phyloP scores from a whole-genome alignment of 2,797 vertebrate species.

The Sebastolobus alascanus region DNA sequence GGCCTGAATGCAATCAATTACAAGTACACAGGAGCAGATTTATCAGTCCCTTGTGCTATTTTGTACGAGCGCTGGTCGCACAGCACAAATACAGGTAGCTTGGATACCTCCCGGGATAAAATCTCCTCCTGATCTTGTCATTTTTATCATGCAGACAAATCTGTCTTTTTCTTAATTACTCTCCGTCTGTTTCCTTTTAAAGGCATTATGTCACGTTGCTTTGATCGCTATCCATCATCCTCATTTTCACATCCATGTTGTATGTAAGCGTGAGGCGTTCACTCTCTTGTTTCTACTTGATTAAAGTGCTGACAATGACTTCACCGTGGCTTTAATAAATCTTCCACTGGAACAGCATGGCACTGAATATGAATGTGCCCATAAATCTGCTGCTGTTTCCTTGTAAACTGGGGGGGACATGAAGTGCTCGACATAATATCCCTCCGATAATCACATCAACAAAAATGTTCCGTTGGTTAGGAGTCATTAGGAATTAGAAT shows the following conservation, averaged over 20 bases:
- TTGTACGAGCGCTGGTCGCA: background rate
- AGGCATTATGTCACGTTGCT: background rate
- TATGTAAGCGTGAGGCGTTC: background rate
- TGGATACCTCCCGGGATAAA: background rate
- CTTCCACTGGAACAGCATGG: conserved; percentile 8
- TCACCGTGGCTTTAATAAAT: conserved; percentile 34
- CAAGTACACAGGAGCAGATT: background rate
- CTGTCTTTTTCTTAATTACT: background rate
- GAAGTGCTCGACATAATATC: conserved; percentile 11
- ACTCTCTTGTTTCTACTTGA: conserved; percentile 36
- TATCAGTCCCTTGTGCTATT: background rate
- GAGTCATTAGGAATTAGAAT: conserved; percentile 22
- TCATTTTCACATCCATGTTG: background rate
- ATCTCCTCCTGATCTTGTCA: background rate
- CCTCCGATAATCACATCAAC: conserved; percentile 1
- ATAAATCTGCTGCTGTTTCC: conserved; percentile 40
- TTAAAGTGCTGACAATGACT: conserved; percentile 46
- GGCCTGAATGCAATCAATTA: conserved; percentile 1
- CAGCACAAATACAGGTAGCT: background rate
- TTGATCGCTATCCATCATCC: background rate
- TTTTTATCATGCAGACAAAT: background rate
- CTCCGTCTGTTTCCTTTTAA: background rate
- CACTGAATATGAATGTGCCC: conserved; percentile 41
- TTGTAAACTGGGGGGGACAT: conserved; percentile 5
- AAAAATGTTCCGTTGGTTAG: conserved; percentile 9